phyloP scores from a whole-genome alignment of 2,888 invertebrate species.

The Pemphredon lugubris region DNA sequence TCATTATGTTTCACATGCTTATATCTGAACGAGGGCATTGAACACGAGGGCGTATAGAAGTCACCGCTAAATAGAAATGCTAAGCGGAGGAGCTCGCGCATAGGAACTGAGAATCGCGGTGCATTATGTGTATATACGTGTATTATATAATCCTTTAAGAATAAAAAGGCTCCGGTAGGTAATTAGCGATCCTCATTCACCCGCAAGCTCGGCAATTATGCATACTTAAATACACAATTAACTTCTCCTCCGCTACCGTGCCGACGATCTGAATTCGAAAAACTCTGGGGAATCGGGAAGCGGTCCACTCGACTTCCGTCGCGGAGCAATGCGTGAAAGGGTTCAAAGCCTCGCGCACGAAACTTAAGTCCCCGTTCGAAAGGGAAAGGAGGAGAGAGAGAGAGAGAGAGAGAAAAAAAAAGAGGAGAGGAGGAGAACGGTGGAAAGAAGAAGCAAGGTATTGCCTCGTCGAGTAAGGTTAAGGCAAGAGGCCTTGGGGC shows the following conservation, averaged over 20 bases:
- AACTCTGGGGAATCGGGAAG: constrained; percentile 54
- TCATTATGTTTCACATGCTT: no score
- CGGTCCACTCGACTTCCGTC: constrained; percentile 56
- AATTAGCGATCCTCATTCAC: constrained; percentile 56
- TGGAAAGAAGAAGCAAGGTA: constrained; percentile 39
- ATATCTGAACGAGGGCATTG: constrained; percentile 4
- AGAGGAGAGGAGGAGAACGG: constrained; percentile 7
- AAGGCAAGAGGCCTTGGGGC: constrained; percentile 56
- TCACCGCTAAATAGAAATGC: constrained; percentile 24
- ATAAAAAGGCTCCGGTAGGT: constrained; percentile 38
- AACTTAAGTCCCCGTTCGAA: constrained; percentile 42
- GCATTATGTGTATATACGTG: no score
- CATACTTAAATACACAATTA: constrained; percentile 59
- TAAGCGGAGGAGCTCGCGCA: constrained; percentile 5
- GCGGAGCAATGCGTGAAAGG: constrained; percentile 51
- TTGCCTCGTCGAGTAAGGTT: constrained; percentile 55
- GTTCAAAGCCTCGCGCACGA: constrained; percentile 46
- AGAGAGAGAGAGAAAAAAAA: constrained; percentile 24
- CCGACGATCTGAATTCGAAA: constrained; percentile 53
- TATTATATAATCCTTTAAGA: constrained; percentile 48
- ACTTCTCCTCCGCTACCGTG: constrained; percentile 47
- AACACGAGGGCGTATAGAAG: constrained; percentile 7
- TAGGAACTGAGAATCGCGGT: constrained; percentile 24
- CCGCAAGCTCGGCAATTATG: constrained; percentile 50
- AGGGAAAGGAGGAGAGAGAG: constrained; percentile 35